Conservation (phyloP, 2,888 invertebrate species). For the Sminthurinus aureus region DNA sequence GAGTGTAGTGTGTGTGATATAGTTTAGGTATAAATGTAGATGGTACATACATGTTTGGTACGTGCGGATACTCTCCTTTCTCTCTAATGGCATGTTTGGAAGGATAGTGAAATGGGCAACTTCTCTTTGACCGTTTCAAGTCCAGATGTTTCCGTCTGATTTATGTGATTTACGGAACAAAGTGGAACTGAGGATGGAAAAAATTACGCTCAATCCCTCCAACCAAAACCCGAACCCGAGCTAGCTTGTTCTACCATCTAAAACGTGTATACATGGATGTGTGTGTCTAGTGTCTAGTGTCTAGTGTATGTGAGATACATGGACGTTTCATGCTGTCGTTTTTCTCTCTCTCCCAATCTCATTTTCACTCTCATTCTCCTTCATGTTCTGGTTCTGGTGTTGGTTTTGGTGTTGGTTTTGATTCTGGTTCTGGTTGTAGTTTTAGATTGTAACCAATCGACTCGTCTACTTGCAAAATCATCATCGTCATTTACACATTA, state of each 20-base stretch:
- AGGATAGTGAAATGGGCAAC: constrained; percentile 6
- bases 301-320: too few species aligned
- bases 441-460: neutral
- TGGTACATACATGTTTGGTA: too few species aligned
- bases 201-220: constrained; percentile 19
- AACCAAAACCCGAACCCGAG: neutral
- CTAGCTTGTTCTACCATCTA: neutral
- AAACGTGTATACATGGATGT: neutral
- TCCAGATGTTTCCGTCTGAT: constrained; percentile 59
- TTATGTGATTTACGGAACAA: constrained; percentile 54
- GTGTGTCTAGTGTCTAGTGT: too few species aligned
- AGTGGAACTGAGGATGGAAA: constrained; percentile 44
- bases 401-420: too few species aligned
- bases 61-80: neutral
- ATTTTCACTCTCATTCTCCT: neutral
- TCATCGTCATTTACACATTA: constrained; percentile 50
- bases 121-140: constrained; percentile 55
- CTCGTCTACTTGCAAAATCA: constrained; percentile 23
- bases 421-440: too few species aligned
- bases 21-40: neutral
- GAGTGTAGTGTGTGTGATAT: too few species aligned
- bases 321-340: neutral
- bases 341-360: neutral
- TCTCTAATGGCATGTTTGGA: neutral
- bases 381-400: neutral